Evolutionary conservation across 2,797 vertebrate genomes (phyloP).

Genomic region (Melanitta fusca): DNA sequence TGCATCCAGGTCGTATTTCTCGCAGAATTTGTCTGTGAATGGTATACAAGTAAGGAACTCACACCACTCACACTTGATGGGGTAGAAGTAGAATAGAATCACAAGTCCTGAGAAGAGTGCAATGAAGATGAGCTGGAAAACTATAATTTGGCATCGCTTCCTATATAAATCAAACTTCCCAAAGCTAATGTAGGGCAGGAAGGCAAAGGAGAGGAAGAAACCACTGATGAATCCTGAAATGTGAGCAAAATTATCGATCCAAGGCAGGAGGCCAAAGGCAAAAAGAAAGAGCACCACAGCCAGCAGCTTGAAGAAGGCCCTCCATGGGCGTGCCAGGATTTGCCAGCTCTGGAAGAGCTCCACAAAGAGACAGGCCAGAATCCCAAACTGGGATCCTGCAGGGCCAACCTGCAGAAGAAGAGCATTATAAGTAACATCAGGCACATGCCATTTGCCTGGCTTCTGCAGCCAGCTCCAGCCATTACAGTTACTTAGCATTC

Average conservation of each 20-base stretch:
- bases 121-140: constrained; percentile 92
- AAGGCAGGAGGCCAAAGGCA: constrained; percentile 94
- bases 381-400: constrained; percentile 96
- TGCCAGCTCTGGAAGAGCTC: constrained; percentile 99
- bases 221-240: constrained; percentile 95
- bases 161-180: constrained; percentile 96
- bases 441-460: not conserved
- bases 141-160: constrained; percentile 96
- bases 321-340: constrained; percentile 96
- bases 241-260: constrained; percentile 99
- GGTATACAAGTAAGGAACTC: constrained; percentile 98
- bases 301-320: constrained; percentile 94
- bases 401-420: constrained; percentile 89
- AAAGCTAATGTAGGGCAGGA: constrained; percentile 98
- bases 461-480: not conserved
- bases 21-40: constrained; percentile 99
- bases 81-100: constrained; percentile 95
- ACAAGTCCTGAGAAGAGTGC: constrained; percentile 95
- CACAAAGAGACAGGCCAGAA: constrained; percentile 97
- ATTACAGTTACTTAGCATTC: not conserved
- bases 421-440: not conserved
- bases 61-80: constrained; percentile 96
- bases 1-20: constrained; percentile 97
- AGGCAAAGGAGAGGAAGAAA: constrained; percentile 97
- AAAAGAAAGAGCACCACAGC: constrained; percentile 95